Evolutionary conservation across 2,888 invertebrate genomes (phyloP), one percentile per base, ranked within the genome.

Genomic region (Dendrolimus pini): DNA sequence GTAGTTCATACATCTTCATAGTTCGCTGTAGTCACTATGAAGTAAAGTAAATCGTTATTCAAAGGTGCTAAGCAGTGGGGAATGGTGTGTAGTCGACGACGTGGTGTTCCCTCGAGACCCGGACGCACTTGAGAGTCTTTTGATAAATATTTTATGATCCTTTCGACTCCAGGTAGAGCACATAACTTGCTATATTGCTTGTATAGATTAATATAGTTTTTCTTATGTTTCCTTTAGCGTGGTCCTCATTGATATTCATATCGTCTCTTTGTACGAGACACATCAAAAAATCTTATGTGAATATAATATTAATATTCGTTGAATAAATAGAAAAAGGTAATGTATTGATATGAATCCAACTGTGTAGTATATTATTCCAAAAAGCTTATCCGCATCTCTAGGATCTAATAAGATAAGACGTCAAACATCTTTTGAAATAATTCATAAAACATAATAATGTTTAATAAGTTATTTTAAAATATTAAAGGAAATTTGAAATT

Each of bases 61-160:
- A 72, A 71, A 82, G 79, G 85, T 82, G 85, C 75, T 83, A 80
- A 84, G 81, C 77, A 78, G 77, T 74, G 75, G 74, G 77, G 71
- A 75, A 78, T 70, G 71, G 61, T 77, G 71, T 66, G 69, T 62
- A 68, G 69, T 64, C 66, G 67, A 62, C 69, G 67, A 65, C 67
- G 68, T 59, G 65, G 67, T 62, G 66, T 69, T 75, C 83, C 75
- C 82, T 59, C 59, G 80, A 75, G 82, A 79, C 69, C 63, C 66
- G 67, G 69, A 72, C 80, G 75, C 78, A 75, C 77, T 70, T 82
- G 80, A 77, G 78, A 85, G 74, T 82, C 85, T 82, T 90, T 89
- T 89, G 89, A 88, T 90, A 89, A 88, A 90, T 89, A 89, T 89
- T 89, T 86, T 83, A 89, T 86, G 81, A 77, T 79, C 70, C 76